A percentile compares a stretch with the other conserved stretches of the same genome.
phyloP scores from a whole-genome alignment of 2,888 invertebrate genomes.

The Metalampra italica region DNA sequence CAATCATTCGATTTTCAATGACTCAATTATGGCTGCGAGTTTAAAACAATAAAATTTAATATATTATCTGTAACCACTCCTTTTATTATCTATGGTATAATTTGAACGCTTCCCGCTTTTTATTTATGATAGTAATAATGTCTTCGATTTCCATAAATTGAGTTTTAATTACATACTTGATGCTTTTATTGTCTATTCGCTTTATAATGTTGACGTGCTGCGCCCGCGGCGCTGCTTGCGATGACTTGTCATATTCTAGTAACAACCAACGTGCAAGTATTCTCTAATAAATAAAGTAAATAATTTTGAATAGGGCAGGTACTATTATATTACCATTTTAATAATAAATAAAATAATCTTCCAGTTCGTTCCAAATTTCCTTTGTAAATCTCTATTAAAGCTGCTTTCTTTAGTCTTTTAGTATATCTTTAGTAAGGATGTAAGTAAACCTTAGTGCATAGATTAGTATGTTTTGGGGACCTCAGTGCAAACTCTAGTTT shows the following conservation, averaged over 20 bases:
- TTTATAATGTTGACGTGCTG: constrained; percentile 1
- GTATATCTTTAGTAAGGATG: too few relatives aligned
- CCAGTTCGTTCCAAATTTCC: too few relatives aligned
- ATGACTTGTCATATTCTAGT: neutral
- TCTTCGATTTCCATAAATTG: constrained; percentile 51
- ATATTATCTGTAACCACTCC: constrained; percentile 27
- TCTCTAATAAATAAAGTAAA: too few relatives aligned
- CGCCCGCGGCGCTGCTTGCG: constrained; percentile 2
- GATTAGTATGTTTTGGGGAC: too few relatives aligned
- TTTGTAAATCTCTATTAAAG: too few relatives aligned
- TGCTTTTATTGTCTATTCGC: constrained; percentile 26
- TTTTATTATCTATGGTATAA: constrained; percentile 34
- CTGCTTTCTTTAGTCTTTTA: too few relatives aligned
- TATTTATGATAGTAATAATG: constrained; percentile 51
- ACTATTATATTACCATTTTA: too few relatives aligned
- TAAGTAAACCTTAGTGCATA: too few relatives aligned
- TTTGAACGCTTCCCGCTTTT: constrained; percentile 34
- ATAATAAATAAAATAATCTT: too few relatives aligned
- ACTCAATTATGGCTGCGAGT: constrained; percentile 44
- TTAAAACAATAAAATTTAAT: constrained; percentile 50
- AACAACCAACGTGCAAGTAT: neutral
- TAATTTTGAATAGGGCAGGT: too few relatives aligned
- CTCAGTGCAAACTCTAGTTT: too few relatives aligned
- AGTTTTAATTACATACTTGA: constrained; percentile 42
- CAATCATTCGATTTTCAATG: constrained; percentile 31